Base-by-base conservation (phyloP, 2,888 invertebrate genomes). In the Suillia variegata region DNA sequence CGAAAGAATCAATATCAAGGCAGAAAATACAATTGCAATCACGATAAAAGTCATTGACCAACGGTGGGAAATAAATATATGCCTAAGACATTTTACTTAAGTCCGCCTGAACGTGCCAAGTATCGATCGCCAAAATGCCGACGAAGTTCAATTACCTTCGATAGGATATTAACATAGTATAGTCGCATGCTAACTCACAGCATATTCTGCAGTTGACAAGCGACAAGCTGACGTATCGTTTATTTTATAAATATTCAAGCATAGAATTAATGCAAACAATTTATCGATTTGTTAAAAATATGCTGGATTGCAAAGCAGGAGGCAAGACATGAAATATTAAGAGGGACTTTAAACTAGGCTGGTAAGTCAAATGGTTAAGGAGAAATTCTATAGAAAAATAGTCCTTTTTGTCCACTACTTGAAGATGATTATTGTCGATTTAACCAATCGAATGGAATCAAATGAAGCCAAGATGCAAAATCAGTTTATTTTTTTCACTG, bases 231-330 rank as follows among this genome's bases (percentile, higher is more conserved):
- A 45, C 26, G 45, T 42, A 2, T 24, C 45, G 45, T 54, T 54
- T 38, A 54, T 45, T 54, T 54, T 54, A 54, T 54, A 54, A 54
- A 42, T 54, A 42, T 38, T 24, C 31, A n/a, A 17, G 26, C 45
- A 22, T 17, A 15, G 24, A 42, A 45, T 54, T 54, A n/a, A 45
- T 22, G 24, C 26, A 54, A 42, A 38, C 15, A n/a, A n/a, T n/a
- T 31, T 12, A 51, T 31, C n/a, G 17, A 26, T 18, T 31, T 31
- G 31, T 31, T 31, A 12, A 12, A 31, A 31, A 31, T 12, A 31
- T n/a, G n/a, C n/a, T n/a, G n/a, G n/a, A n/a, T n/a, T n/a, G 45
- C 1, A 15, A 5, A 53, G 4, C 8, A 20, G n/a, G 4, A 5
- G n/a, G 17, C 17, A 38, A 15, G n/a, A 12, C 38, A n/a, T n/a